phyloP scores from a whole-genome alignment of 2,888 invertebrate genomes.

The Abrostola triplasia region DNA sequence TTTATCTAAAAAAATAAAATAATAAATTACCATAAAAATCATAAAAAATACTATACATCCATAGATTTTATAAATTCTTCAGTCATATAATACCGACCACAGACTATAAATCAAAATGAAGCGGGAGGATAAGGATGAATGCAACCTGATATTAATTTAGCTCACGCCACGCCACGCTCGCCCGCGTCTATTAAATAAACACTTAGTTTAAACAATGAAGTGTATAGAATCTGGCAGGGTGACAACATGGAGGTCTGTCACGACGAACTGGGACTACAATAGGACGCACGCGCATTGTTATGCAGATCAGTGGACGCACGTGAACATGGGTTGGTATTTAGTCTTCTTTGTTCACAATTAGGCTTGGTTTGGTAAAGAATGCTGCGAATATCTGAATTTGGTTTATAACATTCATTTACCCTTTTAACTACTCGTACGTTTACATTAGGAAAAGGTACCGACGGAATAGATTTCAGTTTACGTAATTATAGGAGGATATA shows the following conservation, averaged over 20 bases:
- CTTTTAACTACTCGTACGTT: too few species aligned
- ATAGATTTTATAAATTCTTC: background rate
- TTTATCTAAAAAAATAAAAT: too few species aligned
- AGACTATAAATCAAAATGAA: background rate
- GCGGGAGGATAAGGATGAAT: conserved; percentile 1
- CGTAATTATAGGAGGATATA: too few species aligned
- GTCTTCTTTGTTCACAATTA: conserved; percentile 30
- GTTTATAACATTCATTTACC: too few species aligned
- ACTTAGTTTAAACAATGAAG: conserved; percentile 37
- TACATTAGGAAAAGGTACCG: too few species aligned
- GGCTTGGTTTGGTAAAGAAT: background rate
- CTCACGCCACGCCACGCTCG: background rate
- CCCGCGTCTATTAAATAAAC: conserved; percentile 15
- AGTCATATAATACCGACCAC: background rate
- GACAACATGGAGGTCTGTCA: conserved; percentile 41
- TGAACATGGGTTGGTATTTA: conserved; percentile 22
- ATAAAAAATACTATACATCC: too few species aligned
- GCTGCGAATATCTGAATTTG: too few species aligned
- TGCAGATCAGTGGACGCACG: conserved; percentile 29
- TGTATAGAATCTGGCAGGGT: conserved; percentile 35
- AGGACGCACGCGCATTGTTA: conserved; percentile 41
- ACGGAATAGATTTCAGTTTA: too few species aligned
- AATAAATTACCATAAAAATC: too few species aligned
- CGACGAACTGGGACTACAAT: conserved; percentile 48
- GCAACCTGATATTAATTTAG: background rate